Evolutionary conservation across 2,113 vertebrate species (phyloP), one percentile per base, ranked within the genome.

Genomic region (Pandion haliaetus): DNA sequence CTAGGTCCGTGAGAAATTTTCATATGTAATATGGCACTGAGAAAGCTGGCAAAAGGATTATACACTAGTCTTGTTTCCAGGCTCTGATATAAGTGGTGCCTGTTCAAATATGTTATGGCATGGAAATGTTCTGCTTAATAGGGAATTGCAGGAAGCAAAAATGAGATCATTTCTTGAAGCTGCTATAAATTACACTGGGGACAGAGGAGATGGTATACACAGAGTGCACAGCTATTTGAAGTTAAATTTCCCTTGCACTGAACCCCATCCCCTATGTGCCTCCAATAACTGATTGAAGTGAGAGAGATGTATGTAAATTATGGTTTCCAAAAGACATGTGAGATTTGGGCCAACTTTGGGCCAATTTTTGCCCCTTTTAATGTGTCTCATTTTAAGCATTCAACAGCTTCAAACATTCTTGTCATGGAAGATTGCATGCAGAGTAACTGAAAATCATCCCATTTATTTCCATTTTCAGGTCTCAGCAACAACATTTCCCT

Each of bases 401-500:
- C 40, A 55, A 5, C 8, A 52, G 34, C n/a, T 82, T 74, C 31
- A 24, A 44, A 65, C 34, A 34, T 54, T 50, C 65, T 93, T 76
- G 36, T 62, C 14, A 9, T 54, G 44, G 83, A 82, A 76, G 67
- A 79, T 8, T 90, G 78, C 44, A 72, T 79, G 47, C 34, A 55
- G 32, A 49, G 54, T 90, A 93, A 76, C 3, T 16, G 81, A 82
- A 91, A 94, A 59, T 87, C 57, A 76, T 69, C 34, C 29, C 21
- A 72, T 95, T 96, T 94, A 49, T 94, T 95, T 96, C 57, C 34
- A 42, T 89, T 94, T 94, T 89, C 59, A 42, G 62, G 50, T 86
- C 65, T 82, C 34, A 67, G 57, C 59, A 87, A 24, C 67, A 93
- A 57, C 17, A 87, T 82, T 94, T 96, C 67, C 59, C 77, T 72